phyloP scores from a whole-genome alignment of 2,797 vertebrate species.

The Anas acuta region DNA sequence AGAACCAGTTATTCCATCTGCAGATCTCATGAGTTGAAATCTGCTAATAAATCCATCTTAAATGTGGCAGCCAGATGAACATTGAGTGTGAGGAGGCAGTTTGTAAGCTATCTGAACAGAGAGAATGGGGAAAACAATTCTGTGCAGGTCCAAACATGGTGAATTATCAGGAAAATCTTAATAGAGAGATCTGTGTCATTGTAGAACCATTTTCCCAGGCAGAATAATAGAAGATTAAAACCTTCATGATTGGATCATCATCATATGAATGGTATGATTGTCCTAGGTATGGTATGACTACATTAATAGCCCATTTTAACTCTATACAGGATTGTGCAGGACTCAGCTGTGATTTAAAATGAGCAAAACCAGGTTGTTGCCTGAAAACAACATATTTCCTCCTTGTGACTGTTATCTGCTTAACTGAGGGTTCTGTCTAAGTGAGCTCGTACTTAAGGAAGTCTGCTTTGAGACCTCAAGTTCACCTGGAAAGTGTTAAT shows the following conservation, averaged over 20 bases:
- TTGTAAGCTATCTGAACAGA: background rate
- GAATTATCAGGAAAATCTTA: slow-evolving; percentile 31
- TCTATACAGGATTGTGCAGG: background rate
- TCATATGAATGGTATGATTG: background rate
- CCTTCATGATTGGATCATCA: background rate
- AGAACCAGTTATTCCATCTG: background rate
- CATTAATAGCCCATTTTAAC: slow-evolving; percentile 28
- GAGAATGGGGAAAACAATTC: background rate
- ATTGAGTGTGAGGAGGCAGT: background rate
- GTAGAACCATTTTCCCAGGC: slow-evolving; percentile 21
- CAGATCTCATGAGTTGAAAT: background rate
- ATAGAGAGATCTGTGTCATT: background rate
- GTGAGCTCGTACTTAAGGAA: background rate
- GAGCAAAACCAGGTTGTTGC: background rate
- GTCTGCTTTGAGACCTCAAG: background rate
- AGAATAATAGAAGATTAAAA: background rate
- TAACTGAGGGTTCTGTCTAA: background rate
- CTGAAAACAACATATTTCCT: background rate
- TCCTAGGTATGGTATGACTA: background rate
- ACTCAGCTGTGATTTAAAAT: background rate
- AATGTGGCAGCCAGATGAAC: background rate
- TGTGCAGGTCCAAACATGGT: background rate
- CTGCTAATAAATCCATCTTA: background rate
- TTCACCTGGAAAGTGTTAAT: background rate
- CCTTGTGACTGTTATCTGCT: background rate